Percentiles rank a stretch among this genome's conserved stretches.
Conservation (phyloP, 2,797 vertebrate genomes). For the Pangasius mekongensis region DNA sequence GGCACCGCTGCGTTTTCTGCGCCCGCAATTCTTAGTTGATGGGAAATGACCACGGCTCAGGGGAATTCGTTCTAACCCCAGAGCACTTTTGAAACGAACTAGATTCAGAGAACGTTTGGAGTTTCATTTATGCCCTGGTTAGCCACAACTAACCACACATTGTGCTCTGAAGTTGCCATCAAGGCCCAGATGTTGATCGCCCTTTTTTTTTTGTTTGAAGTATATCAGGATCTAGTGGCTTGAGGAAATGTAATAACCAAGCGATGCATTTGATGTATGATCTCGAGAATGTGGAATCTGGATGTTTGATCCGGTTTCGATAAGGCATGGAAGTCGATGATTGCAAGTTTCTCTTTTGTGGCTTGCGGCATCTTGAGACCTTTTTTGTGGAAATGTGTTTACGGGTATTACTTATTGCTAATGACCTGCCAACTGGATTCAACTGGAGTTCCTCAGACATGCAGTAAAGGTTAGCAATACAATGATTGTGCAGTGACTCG, state of each 20-base stretch:
- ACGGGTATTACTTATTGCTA: slow-evolving; percentile 9
- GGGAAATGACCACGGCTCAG: slow-evolving; percentile 72
- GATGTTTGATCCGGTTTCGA: slow-evolving; percentile 26
- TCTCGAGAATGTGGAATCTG: slow-evolving; percentile 28
- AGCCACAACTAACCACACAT: slow-evolving; percentile 77
- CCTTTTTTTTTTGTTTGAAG: slow-evolving; percentile 73
- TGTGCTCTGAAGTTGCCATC: slow-evolving; percentile 82
- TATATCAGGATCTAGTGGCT: slow-evolving; percentile 60
- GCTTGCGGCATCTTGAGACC: neutral
- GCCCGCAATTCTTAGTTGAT: slow-evolving; percentile 69
- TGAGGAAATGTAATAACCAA: slow-evolving; percentile 43
- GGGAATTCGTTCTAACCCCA: slow-evolving; percentile 73
- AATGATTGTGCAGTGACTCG: slow-evolving; percentile 26
- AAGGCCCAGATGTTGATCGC: slow-evolving; percentile 74
- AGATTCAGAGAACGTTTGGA: slow-evolving; percentile 76
- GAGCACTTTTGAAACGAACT: slow-evolving; percentile 73
- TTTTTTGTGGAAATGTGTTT: neutral
- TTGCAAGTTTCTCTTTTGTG: slow-evolving; percentile 22
- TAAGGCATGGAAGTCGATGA: slow-evolving; percentile 26
- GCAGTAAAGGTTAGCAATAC: neutral
- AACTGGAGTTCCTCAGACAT: neutral
- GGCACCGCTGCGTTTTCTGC: slow-evolving; percentile 59
- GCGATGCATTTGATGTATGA: slow-evolving; percentile 47
- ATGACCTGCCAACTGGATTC: slow-evolving; percentile 12
- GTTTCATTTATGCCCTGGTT: slow-evolving; percentile 80